Conservation (phyloP, 2,113 vertebrate species). For the Octodon degus region DNA sequence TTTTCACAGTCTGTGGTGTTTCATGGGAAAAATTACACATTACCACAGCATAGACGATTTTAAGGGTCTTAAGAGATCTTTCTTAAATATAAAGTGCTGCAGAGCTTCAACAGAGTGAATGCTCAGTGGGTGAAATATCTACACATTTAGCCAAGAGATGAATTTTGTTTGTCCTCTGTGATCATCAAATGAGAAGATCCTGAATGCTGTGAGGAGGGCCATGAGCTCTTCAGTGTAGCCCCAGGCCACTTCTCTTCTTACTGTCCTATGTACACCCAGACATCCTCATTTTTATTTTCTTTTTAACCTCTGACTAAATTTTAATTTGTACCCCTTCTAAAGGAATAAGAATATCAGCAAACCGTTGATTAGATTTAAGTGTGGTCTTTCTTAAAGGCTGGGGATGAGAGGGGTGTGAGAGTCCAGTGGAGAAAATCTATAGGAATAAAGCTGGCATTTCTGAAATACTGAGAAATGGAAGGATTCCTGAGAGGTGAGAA, state of each 20-base stretch:
- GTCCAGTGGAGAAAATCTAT: neutral
- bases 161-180: neutral
- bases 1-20: neutral
- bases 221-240: neutral
- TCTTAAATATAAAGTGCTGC: neutral
- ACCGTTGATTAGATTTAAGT: neutral
- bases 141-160: neutral
- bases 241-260: neutral
- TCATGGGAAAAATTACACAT: conserved; percentile 1
- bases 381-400: conserved; percentile 12
- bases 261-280: neutral
- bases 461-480: conserved; percentile 48
- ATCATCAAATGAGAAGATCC: neutral
- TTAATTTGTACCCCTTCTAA: neutral
- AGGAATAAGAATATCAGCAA: neutral
- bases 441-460: conserved; percentile 24
- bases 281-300: conserved; percentile 1
- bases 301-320: neutral
- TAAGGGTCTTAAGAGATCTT: neutral
- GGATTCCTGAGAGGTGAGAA: conserved; percentile 8
- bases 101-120: neutral
- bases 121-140: neutral
- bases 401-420: neutral
- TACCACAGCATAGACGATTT: neutral
- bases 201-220: neutral